phyloP scores from a whole-genome alignment of 1,140 invertebrate species.

The Drosophila saltans region DNA sequence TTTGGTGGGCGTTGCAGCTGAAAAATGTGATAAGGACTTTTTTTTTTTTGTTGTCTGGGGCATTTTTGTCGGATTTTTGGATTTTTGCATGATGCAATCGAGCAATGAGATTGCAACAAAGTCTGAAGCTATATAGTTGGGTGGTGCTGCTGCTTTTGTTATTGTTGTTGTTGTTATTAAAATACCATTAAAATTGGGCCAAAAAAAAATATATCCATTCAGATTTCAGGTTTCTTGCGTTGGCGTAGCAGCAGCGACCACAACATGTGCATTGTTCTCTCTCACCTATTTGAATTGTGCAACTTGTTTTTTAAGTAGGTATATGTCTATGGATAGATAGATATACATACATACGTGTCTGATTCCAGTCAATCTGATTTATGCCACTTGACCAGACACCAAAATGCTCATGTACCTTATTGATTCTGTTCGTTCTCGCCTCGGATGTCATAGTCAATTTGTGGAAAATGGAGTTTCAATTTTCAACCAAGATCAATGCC shows the following conservation, averaged over 20 bases:
- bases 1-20: conserved; percentile 53
- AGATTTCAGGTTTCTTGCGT: not conserved
- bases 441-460: conserved; percentile 34
- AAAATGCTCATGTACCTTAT: conserved; percentile 38
- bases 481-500: conserved; percentile 60
- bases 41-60: conserved; percentile 23
- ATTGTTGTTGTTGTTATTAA: conserved; percentile 55
- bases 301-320: conserved; percentile 34
- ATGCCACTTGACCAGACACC: conserved; percentile 63
- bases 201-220: conserved; percentile 24
- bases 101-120: conserved; percentile 60
- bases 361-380: conserved; percentile 60
- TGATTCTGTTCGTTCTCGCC: conserved; percentile 58
- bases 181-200: conserved; percentile 76
- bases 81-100: conserved; percentile 66
- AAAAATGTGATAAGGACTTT: conserved; percentile 67
- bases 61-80: conserved; percentile 14
- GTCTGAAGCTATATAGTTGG: conserved; percentile 25
- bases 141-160: conserved; percentile 25
- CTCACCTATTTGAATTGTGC: conserved; percentile 38
- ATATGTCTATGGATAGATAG: not conserved
- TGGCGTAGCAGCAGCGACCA: not conserved
- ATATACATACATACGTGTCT: conserved; percentile 27
- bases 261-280: conserved; percentile 50
- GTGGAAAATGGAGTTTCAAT: conserved; percentile 9